A percentile compares a stretch with the other conserved stretches of the same genome.
Conservation (phyloP, 2,113 vertebrate genomes). For the Nesoenas mayeri region DNA sequence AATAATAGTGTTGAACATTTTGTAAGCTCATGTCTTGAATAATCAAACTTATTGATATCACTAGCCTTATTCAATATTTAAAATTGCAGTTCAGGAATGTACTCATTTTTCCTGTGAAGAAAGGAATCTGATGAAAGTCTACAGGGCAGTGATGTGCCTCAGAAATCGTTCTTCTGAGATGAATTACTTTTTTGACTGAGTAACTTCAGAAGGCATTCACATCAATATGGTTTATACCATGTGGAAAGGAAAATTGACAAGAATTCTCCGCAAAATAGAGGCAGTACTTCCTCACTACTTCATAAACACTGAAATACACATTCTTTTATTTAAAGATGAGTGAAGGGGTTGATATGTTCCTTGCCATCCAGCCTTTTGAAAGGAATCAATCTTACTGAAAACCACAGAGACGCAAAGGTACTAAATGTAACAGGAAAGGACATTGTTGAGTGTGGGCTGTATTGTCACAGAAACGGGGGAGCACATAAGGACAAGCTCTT, state of each 20-base stretch:
- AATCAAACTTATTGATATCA: constrained; percentile 54
- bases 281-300: constrained; percentile 45
- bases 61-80: constrained; percentile 67
- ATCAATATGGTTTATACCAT: constrained; percentile 58
- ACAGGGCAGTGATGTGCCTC: constrained; percentile 50
- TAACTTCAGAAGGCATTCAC: constrained; percentile 55
- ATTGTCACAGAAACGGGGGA: neutral
- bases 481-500: constrained; percentile 34
- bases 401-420: constrained; percentile 42
- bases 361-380: constrained; percentile 55
- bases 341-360: constrained; percentile 33
- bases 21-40: constrained; percentile 37
- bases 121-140: constrained; percentile 54
- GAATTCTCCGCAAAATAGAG: constrained; percentile 62
- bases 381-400: constrained; percentile 56
- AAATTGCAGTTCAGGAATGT: constrained; percentile 45
- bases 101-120: constrained; percentile 62
- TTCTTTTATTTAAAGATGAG: constrained; percentile 66
- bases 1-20: constrained; percentile 2
- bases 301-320: constrained; percentile 55
- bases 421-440: constrained; percentile 43
- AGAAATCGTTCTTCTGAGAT: constrained; percentile 57
- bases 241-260: constrained; percentile 61
- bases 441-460: neutral
- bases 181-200: constrained; percentile 70